Evolutionary conservation across 2,888 invertebrate genomes (phyloP), one percentile per base, ranked within the genome.

Genomic region (Onchidella celtica): DNA sequence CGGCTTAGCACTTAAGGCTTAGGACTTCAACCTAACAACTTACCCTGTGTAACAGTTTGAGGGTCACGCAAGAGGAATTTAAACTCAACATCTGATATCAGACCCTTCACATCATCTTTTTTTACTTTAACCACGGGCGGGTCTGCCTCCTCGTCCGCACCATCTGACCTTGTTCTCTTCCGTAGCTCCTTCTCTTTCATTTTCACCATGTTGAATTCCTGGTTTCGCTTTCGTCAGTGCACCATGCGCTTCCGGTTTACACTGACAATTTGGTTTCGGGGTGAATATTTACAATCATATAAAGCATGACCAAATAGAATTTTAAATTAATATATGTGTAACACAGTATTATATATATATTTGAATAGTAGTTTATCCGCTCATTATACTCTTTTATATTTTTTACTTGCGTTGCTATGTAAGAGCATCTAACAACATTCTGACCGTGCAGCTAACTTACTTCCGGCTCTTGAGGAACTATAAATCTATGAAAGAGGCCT

Each of bases 1-100:
- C n/a, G n/a, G n/a, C n/a, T n/a, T n/a, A n/a, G n/a, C n/a, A n/a
- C n/a, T n/a, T n/a, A n/a, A n/a, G n/a, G n/a, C n/a, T n/a, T n/a
- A n/a, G n/a, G n/a, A n/a, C n/a, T n/a, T n/a, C n/a, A n/a, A n/a
- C n/a, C n/a, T n/a, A n/a, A n/a, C n/a, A n/a, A n/a, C 66, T 40
- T 38, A 81, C 81, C 81, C 75, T 74, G 61, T 0, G 29, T 29
- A 14, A 59, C 55, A 6, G 81, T 81, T 3, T 47, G n/a, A 29
- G 1, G 55, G 29, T 81, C 81, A 17, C 61, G 59, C 29, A 81
- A 47, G 29, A 81, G 66, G 47, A 81, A 81, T 75, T 81, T 81
- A 40, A 81, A 81, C 40, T 81, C 75, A 32, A 81, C 55, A 27
- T 81, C 81, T 29, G 81, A 63, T 11, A 81, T 65, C 40, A 70